Percentiles rank a stretch among this genome's conserved stretches.
Conservation (phyloP, 2,113 vertebrate genomes). For the Psephotus haematonotus region DNA sequence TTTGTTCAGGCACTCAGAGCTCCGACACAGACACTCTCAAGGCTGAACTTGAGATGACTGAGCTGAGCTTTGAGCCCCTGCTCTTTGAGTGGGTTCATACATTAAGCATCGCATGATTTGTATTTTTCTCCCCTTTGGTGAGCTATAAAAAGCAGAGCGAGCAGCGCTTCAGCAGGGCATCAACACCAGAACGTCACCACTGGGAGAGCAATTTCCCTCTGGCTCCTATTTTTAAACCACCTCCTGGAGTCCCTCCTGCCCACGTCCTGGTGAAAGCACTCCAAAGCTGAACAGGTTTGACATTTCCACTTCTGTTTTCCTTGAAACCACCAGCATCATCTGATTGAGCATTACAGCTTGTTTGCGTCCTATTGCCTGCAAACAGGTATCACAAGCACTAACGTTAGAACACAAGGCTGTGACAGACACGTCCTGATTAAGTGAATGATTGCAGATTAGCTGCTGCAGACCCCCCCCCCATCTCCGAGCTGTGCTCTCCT, state of each 20-base stretch:
- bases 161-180: background rate
- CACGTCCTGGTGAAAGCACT: conserved; percentile 36
- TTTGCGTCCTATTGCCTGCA: background rate
- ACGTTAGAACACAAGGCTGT: background rate
- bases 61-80: background rate
- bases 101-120: background rate
- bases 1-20: conserved; percentile 46
- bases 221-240: conserved; percentile 52
- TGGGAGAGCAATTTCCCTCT: conserved; percentile 45
- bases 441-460: conserved; percentile 1
- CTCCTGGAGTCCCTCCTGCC: conserved; percentile 52
- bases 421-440: conserved; percentile 5
- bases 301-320: conserved; percentile 47
- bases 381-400: background rate
- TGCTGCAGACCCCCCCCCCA: background rate
- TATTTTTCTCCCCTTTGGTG: background rate
- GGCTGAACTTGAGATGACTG: background rate
- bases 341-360: conserved; percentile 2
- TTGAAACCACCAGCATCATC: conserved; percentile 9
- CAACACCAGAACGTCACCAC: background rate
- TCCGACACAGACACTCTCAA: background rate
- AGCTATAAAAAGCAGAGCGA: conserved; percentile 15
- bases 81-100: conserved; percentile 10
- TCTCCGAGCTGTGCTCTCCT: background rate
- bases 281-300: conserved; percentile 43